A percentile compares a stretch with the other conserved stretches of the same genome.
These are phyloP conservation scores for Aphelenchoides avenae DNA, from an alignment of 1,140 invertebrate genomes.

Conservation along the genomic window DNA sequence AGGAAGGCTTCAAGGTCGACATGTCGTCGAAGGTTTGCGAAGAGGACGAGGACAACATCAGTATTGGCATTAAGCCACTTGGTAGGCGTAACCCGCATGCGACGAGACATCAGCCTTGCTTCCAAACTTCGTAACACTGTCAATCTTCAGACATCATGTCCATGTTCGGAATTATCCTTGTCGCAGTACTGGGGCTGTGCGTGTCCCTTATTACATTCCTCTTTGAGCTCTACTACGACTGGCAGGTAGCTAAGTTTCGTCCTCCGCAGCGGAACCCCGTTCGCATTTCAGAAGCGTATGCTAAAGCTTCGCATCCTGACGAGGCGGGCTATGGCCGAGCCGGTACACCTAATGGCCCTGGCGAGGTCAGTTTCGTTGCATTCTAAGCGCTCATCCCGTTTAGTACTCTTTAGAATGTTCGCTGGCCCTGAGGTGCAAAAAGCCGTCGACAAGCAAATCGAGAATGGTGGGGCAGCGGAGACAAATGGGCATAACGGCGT, in stretches of 20 bases:
- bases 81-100: background rate
- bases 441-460: background rate
- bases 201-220: conserved; percentile 18
- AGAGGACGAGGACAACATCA: background rate
- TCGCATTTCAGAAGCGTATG: no score
- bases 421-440: conserved; percentile 1
- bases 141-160: conserved; percentile 15
- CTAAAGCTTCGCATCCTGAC: conserved; percentile 1
- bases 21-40: conserved; percentile 6
- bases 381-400: no score
- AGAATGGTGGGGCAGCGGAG: no score
- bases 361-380: no score
- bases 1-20: conserved; percentile 19
- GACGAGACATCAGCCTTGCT: conserved; percentile 6
- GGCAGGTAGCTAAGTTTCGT: conserved; percentile 12
- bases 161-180: conserved; percentile 17
- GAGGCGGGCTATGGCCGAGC: conserved; percentile 1
- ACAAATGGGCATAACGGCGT: no score
- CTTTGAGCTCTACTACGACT: conserved; percentile 16
- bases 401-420: no score
- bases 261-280: no score
- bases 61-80: background rate
- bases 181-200: conserved; percentile 2
- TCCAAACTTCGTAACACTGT: background rate
- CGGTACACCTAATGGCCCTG: conserved; percentile 5